Conservation (phyloP, 1,140 invertebrate species). For the Ips nitidus region DNA sequence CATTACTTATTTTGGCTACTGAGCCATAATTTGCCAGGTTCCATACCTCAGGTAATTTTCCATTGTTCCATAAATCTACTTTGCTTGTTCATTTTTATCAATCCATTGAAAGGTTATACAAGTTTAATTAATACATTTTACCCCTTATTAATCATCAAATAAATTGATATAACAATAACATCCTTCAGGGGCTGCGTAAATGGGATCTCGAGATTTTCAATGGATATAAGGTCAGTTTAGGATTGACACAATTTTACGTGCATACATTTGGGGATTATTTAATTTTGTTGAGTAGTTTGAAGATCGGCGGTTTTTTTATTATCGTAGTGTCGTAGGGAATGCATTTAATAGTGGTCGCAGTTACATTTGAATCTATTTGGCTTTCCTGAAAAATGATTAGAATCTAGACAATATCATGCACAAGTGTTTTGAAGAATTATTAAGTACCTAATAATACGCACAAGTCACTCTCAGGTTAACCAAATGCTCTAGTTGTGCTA, state of each 20-base stretch:
- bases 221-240: slow-evolving; percentile 25
- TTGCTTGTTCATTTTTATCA: background rate
- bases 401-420: no score
- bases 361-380: no score
- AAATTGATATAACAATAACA: background rate
- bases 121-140: background rate
- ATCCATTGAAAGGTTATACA: background rate
- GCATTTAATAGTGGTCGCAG: no score
- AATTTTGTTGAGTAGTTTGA: background rate
- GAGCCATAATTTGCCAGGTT: slow-evolving; percentile 73
- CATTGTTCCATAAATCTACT: background rate
- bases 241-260: background rate
- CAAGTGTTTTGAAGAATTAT: no score
- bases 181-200: background rate
- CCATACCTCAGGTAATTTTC: slow-evolving; percentile 63
- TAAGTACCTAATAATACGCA: no score
- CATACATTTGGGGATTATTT: no score
- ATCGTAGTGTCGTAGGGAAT: no score
- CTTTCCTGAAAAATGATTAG: no score
- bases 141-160: background rate
- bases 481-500: no score
- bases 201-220: slow-evolving; percentile 21
- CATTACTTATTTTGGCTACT: slow-evolving; percentile 95
- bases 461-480: no score
- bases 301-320: no score